These are phyloP conservation scores for Dicaeum eximium DNA, from an alignment of 2,113 vertebrate species.

Conservation along the genomic window DNA sequence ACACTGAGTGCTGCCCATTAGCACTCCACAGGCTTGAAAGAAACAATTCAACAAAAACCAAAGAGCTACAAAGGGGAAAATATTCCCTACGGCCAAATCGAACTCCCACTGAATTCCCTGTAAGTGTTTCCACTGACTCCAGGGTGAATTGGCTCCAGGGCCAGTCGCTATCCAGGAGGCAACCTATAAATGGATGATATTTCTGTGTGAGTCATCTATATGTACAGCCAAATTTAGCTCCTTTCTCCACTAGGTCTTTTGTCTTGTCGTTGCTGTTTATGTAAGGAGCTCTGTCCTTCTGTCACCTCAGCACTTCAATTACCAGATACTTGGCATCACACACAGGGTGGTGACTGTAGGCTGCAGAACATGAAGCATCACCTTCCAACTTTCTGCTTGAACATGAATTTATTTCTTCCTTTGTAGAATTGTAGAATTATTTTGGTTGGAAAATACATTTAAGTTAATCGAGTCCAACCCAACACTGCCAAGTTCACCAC, in stretches of 20 bases:
- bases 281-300: background rate
- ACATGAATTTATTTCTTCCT: background rate
- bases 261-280: background rate
- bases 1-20: background rate
- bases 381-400: background rate
- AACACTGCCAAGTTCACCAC: background rate
- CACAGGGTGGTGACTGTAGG: rapidly evolving
- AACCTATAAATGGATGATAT: slow-evolving; percentile 17
- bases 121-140: slow-evolving; percentile 12
- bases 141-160: background rate
- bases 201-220: background rate
- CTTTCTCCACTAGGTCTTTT: slow-evolving; percentile 1
- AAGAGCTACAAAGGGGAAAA: background rate
- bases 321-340: background rate
- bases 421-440: background rate
- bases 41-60: background rate
- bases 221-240: background rate
- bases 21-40: background rate
- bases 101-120: background rate
- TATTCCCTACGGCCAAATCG: background rate
- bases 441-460: background rate
- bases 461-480: background rate
- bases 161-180: background rate
- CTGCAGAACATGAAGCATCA: background rate
- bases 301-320: background rate